phyloP scores from a whole-genome alignment of 92 coral and sea anemone species.

The Micromussa lordhowensis region DNA sequence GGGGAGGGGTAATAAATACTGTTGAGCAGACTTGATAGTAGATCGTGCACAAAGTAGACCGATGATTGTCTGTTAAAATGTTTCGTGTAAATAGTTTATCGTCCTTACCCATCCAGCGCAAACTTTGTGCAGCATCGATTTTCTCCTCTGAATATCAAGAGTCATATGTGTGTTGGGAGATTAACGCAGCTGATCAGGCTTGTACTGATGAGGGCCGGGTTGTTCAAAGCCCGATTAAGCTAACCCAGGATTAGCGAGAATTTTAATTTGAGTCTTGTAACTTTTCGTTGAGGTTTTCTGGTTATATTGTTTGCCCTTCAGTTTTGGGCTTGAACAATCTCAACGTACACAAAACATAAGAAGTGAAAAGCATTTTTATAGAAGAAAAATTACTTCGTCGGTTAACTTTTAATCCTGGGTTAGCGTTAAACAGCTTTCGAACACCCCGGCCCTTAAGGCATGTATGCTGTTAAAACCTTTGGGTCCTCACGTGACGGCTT shows the following conservation, averaged over 20 bases:
- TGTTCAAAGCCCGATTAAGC: too few relatives aligned
- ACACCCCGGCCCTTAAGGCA: too few relatives aligned
- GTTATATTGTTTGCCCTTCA: too few relatives aligned
- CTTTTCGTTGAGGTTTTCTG: too few relatives aligned
- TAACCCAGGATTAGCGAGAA: too few relatives aligned
- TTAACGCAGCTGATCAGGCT: not conserved
- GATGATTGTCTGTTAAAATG: conserved; percentile 3
- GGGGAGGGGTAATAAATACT: not conserved
- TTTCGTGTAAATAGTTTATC: conserved; percentile 1
- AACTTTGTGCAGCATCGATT: not conserved
- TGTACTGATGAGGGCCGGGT: not conserved
- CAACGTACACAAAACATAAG: too few relatives aligned
- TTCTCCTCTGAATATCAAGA: not conserved
- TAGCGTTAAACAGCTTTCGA: too few relatives aligned
- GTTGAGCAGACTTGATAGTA: not conserved
- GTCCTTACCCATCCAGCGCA: not conserved
- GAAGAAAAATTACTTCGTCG: too few relatives aligned
- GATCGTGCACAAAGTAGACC: not conserved
- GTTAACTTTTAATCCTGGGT: too few relatives aligned
- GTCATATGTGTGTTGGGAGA: not conserved
- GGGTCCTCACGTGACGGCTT: not conserved
- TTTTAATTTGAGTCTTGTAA: too few relatives aligned
- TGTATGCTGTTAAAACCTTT: not conserved
- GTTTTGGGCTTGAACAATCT: too few relatives aligned
- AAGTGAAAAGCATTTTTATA: too few relatives aligned